Evolutionary conservation across 23 tunicate genomes (phyloP), one percentile per base, ranked within the genome.

Genomic region (Halocynthia aurantium): DNA sequence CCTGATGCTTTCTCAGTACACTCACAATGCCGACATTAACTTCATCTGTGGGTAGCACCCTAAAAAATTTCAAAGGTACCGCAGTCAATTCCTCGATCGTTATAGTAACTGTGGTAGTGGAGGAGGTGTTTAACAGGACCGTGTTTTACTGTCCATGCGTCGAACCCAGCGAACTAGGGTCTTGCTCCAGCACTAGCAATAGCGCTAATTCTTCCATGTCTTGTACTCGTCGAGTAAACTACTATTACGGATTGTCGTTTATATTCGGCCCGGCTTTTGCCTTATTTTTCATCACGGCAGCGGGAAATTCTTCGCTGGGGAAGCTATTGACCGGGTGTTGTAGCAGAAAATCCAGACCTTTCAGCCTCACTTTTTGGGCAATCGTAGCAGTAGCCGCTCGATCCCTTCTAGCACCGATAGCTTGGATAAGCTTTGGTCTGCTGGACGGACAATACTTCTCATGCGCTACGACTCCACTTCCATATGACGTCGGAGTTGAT

Each of bases 101-200:
- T 8, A 69, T 51, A 7, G 81, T 73, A 13, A 85, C 90, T 8
- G 78, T 74, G 64, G 5, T 54, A 17, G n/a, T 74, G 13, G 78
- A 74, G n/a, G 78, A 55, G 6, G 56, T 56, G 10, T 22, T 74
- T 15, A 74, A 74, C 64, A 62, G 64, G 11, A 76, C 90, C 0
- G 72, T 74, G 8, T 85, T 73, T 70, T 55, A 57, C 10, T 85
- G 90, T 52, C 90, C 90, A 9, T 85, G 90, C 66, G 90, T 85
- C n/a, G 66, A 52, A 12, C 69, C 73, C 6, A 22, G 56, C 6
- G 65, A 73, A 80, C 65, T 85, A 10, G 76, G 72, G 8, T 13
- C 31, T 52, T 76, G 82, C 80, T 66, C 19, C 57, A 50, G 55
- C 7, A 74, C 75, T 52, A 63, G 50, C 17, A 61, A 31, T 0